Conservation (phyloP, 2,797 vertebrate genomes). For the Neoniphon sammara region DNA sequence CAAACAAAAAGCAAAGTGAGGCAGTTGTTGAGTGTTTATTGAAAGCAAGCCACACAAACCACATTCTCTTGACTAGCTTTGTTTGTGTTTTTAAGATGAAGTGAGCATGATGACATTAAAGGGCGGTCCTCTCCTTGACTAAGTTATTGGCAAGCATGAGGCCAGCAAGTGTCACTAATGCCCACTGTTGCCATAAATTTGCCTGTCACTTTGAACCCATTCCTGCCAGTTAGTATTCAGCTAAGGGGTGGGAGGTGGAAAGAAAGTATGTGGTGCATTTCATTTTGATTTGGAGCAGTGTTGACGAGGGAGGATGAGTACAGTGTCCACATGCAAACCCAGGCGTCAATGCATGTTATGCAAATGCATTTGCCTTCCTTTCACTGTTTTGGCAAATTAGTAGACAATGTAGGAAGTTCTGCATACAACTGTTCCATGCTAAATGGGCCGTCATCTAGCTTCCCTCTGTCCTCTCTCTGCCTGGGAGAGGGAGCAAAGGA, state of each 20-base stretch:
- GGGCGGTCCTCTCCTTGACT: too few relatives aligned
- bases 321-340: background rate
- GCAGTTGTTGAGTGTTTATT: too few relatives aligned
- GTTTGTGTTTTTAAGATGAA: too few relatives aligned
- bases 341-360: background rate
- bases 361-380: background rate
- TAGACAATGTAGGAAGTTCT: background rate
- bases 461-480: background rate
- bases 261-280: slow-evolving; percentile 21
- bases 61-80: too few relatives aligned
- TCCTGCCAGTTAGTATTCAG: slow-evolving; percentile 32
- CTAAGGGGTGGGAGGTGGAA: slow-evolving; percentile 23
- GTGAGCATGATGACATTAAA: too few relatives aligned
- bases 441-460: background rate
- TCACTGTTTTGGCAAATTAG: background rate
- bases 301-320: background rate
- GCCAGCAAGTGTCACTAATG: too few relatives aligned
- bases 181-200: slow-evolving; percentile 21
- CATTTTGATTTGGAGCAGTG: slow-evolving; percentile 32
- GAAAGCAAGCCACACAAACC: too few relatives aligned
- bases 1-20: too few relatives aligned
- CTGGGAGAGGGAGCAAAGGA: background rate
- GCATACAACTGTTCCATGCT: background rate
- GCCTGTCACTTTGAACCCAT: background rate
- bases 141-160: too few relatives aligned